Conservation (phyloP, 2,888 invertebrate species). For the Lagria hirta region DNA sequence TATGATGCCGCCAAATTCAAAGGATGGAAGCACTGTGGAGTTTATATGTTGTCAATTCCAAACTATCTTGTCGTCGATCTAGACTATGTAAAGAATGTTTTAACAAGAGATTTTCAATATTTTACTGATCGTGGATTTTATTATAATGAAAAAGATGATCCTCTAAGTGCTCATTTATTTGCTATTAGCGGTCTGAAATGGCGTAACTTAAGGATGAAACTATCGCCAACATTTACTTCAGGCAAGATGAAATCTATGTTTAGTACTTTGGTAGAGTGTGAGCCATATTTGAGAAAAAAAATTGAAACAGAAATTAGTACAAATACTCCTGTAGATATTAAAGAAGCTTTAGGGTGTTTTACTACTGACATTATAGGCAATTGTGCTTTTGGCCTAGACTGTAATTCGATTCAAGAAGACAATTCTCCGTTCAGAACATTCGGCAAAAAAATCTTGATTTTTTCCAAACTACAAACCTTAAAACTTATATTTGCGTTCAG, state of each 20-base stretch:
- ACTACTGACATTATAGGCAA: slow-evolving; percentile 61
- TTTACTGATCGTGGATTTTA: slow-evolving; percentile 64
- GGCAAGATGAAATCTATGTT: slow-evolving; percentile 67
- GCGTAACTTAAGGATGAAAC: slow-evolving; percentile 61
- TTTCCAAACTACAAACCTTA: neutral
- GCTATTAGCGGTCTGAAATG: slow-evolving; percentile 58
- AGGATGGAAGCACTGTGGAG: slow-evolving; percentile 29
- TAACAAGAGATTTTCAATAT: slow-evolving; percentile 61
- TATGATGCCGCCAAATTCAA: slow-evolving; percentile 16
- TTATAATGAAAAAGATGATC: slow-evolving; percentile 59
- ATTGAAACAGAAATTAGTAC: slow-evolving; percentile 1
- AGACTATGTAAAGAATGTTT: slow-evolving; percentile 47
- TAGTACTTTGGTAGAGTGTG: slow-evolving; percentile 56
- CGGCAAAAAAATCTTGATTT: slow-evolving; percentile 26
- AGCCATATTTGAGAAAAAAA: neutral
- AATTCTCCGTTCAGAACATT: slow-evolving; percentile 51
- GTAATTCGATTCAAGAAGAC: slow-evolving; percentile 57
- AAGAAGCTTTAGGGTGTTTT: slow-evolving; percentile 58
- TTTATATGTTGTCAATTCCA: slow-evolving; percentile 30
- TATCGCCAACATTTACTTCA: slow-evolving; percentile 65
- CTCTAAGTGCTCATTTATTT: slow-evolving; percentile 60
- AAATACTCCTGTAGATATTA: slow-evolving; percentile 26
- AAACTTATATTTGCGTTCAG: neutral
- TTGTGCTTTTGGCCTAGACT: slow-evolving; percentile 62
- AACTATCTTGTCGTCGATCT: slow-evolving; percentile 31